These are phyloP conservation scores for Meteorus sp. DNA, from an alignment of 1,140 invertebrate species.

Conservation along the genomic window DNA sequence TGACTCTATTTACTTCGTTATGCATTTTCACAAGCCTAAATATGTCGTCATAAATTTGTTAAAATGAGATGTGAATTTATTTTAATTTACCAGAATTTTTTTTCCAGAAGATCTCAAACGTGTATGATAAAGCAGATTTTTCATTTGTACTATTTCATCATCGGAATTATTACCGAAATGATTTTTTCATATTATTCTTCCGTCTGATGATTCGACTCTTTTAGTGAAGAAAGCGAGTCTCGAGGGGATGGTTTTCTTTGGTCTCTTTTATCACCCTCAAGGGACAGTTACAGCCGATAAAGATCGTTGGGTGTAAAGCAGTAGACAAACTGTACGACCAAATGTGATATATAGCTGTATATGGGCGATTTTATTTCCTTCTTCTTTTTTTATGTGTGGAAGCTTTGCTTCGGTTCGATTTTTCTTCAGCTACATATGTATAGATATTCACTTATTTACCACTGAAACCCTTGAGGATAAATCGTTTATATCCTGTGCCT, in stretches of 20 bases:
- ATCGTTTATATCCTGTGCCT: too few relatives aligned
- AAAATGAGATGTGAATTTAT: too few relatives aligned
- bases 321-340: background rate
- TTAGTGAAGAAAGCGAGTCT: background rate
- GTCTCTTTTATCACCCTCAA: background rate
- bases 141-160: too few relatives aligned
- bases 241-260: background rate
- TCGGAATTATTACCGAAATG: too few relatives aligned
- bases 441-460: background rate
- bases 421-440: background rate
- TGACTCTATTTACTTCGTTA: constrained; percentile 24
- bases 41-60: too few relatives aligned
- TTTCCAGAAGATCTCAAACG: too few relatives aligned
- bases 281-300: background rate
- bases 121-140: too few relatives aligned
- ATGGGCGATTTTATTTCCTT: background rate
- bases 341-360: background rate
- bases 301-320: background rate
- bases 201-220: too few relatives aligned
- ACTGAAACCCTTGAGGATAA: background rate
- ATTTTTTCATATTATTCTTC: too few relatives aligned
- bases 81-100: too few relatives aligned
- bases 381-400: background rate
- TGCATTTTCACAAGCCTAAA: too few relatives aligned
- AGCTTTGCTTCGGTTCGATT: background rate